Base-by-base conservation (phyloP, 35 echinoderm and acorn worm genomes). In the Apostichopus californicus region DNA sequence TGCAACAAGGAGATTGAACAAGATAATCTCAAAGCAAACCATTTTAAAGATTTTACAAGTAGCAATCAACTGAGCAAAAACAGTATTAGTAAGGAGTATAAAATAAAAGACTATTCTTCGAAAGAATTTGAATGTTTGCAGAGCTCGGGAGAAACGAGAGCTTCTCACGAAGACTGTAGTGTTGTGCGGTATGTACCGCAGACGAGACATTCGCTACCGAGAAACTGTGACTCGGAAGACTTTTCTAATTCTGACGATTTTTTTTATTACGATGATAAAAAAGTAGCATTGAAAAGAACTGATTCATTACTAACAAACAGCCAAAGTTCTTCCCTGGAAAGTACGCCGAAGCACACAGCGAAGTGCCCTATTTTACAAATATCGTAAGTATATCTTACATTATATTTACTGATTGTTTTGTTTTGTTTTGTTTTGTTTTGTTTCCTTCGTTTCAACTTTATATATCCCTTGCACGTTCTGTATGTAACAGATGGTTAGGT, bases 231-330 rank as follows among this genome's bases (percentile, higher is more conserved):
- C 93, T 94, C 95, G 88, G 88, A 90, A 52, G 86, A 87, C 23
- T 63, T 64, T 63, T 75, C 75, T 73, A 93, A 96, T 91, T 94
- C 95, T 59, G 95, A 94, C 15, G 95, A 94, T 77, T 96, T 92
- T 96, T 96, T 92, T 96, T 96, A 96, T 96, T 96, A 96, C 79
- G 95, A 96, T 92, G 95, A 96, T 66, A 96, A 94, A 87, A 68
- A 91, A 77, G 93, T 89, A 92, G 80, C 91, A 79, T 94, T 96
- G 72, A 94, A 96, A 92, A 94, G 95, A 94, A 96, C 95, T 91
- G 95, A 96, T 87, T 96, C 95, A 54, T 90, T 96, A 94, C 95
- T 94, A 87, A 92, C 95, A 77, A 94, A 91, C 66, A 94, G 95
- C 80, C 93, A 94, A 92, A 94, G 87, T 34, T 94, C 93, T 83